Conservation (phyloP, 2,797 vertebrate species). For the Lerista edwardsae region DNA sequence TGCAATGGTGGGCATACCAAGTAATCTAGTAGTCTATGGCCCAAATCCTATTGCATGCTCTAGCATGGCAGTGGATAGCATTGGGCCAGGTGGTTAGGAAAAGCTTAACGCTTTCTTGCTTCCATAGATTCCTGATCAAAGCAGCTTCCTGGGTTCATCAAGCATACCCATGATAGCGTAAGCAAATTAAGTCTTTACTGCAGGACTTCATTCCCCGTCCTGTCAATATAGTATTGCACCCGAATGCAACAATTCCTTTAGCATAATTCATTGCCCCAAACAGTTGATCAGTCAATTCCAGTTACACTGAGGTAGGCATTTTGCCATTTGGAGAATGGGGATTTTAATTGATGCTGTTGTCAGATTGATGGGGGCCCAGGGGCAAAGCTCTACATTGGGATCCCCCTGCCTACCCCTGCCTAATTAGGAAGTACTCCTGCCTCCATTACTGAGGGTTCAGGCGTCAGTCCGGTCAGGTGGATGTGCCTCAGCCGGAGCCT, state of each 20-base stretch:
- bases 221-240: fast-evolving
- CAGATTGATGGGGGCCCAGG: too few relatives aligned
- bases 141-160: neutral
- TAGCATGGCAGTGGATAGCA: too few relatives aligned
- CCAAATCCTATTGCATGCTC: too few relatives aligned
- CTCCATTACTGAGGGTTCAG: too few relatives aligned
- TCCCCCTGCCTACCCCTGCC: too few relatives aligned
- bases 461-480: too few relatives aligned
- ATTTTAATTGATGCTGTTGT: neutral
- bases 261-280: neutral
- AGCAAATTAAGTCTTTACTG: neutral
- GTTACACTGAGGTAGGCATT: neutral
- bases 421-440: too few relatives aligned
- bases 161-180: neutral
- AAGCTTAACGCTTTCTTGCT: neutral
- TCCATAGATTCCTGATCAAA: neutral
- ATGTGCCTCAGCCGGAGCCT: too few relatives aligned
- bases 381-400: too few relatives aligned
- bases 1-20: neutral
- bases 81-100: neutral
- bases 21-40: neutral
- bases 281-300: neutral
- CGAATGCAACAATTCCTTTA: neutral
- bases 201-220: neutral
- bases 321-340: neutral